Percentiles rank a stretch among this genome's conserved stretches.
phyloP scores from a whole-genome alignment of 2,797 vertebrate species.

The Chrysocyon brachyurus region DNA sequence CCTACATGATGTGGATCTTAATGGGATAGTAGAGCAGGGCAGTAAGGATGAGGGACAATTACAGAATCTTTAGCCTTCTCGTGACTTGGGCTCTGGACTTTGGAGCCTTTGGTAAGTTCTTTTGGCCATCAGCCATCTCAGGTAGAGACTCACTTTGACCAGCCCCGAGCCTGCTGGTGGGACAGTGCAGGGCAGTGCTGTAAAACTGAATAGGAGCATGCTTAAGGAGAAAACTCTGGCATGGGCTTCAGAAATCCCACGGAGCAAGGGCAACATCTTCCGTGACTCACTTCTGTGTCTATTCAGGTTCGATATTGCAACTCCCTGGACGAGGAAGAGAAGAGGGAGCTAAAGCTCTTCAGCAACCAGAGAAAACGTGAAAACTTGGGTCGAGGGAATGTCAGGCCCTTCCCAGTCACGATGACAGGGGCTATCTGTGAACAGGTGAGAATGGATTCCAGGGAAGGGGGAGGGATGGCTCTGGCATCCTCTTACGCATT shows the following conservation, averaged over 20 bases:
- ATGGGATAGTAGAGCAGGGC: not conserved
- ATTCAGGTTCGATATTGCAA: conserved; percentile 97
- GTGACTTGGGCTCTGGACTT: not conserved
- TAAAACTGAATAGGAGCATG: not conserved
- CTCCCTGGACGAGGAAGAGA: conserved; percentile 97
- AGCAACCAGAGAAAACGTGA: conserved; percentile 98
- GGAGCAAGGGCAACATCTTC: not conserved
- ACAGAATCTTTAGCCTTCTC: not conserved
- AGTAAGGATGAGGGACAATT: not conserved
- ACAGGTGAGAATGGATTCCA: conserved; percentile 90
- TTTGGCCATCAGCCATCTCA: not conserved
- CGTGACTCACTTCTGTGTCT: not conserved
- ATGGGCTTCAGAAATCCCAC: not conserved
- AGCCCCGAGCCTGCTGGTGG: not conserved
- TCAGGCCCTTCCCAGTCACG: conserved; percentile 97
- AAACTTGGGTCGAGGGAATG: conserved; percentile 97
- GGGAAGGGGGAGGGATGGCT: fast-evolving
- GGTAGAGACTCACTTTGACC: not conserved
- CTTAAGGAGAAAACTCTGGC: not conserved
- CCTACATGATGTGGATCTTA: not conserved
- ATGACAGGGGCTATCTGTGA: conserved; percentile 98
- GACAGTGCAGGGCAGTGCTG: no score
- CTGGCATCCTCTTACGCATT: fast-evolving
- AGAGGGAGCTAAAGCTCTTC: conserved; percentile 98
- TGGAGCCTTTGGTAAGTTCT: not conserved